Base-by-base conservation (phyloP, 2,113 vertebrate genomes). In the Semicossyphus pulcher region DNA sequence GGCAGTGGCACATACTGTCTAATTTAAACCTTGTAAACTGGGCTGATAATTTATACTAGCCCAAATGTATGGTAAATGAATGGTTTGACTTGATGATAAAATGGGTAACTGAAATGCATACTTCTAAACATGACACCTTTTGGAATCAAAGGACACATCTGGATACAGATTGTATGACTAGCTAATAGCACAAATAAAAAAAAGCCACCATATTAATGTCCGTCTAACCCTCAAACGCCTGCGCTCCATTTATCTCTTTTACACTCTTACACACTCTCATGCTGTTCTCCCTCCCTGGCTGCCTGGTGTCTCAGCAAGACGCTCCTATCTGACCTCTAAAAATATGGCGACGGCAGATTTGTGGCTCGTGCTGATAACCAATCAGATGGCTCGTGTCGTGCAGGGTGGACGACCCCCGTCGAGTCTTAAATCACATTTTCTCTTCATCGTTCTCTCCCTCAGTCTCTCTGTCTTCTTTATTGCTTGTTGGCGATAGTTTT, bases 261-360 rank as follows among this genome's bases (percentile, higher is more conserved):
- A 54, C 59, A 48, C 54, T 41, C 58, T 23, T 37, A 42, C 53
- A 51, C 25, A 45, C 25, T 21, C 45, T 34, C 39, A n/a, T 48
- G 23, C 51, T 20, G 11, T 5, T 21, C 51, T 34, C 29, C 37
- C 45, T 14, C 47, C 23, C n/a, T 21, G 25, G 18, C 70, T 56
- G 68, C 61, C 72, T 73, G 74, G 74, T 53, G 65, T 68, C 76
- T 78, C 72, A 74, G 76, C 59, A 79, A 60, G 81, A 72, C 41
- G 34, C 72, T 85, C 75, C 80, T 58, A 74, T 78, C 82, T 91
- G 90, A 88, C 89, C 86, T 92, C 88, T 81, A 87, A 86, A 85
- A 91, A 87, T 86, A 88, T 89, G 85, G 83, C 51, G 36, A 41
- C 25, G n/a, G 78, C 83, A 88, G 87, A 91, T 91, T 88, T 88